A percentile compares a stretch with the other conserved stretches of the same genome.
Evolutionary conservation across 2,113 vertebrate species (phyloP).

Genomic region (Onychostruthus taczanowskii): DNA sequence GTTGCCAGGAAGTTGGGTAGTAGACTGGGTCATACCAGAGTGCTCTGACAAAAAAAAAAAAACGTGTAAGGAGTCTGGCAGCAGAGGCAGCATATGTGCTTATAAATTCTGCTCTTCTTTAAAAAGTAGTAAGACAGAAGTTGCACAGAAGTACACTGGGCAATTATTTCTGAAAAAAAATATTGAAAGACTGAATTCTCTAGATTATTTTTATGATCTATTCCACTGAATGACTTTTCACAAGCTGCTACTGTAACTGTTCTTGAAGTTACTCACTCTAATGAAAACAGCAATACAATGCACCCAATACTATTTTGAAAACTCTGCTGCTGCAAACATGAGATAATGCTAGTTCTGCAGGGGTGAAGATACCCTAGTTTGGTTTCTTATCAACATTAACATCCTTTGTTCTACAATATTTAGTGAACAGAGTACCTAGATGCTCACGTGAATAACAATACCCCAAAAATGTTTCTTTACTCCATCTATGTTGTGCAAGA

Average conservation of each 20-base stretch:
- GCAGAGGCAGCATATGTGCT: not conserved
- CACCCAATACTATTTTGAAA: not conserved
- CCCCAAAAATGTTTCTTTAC: not conserved
- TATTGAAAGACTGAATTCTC: not conserved
- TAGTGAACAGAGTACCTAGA: not conserved
- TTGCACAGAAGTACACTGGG: not conserved
- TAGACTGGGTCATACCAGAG: slow-evolving; percentile 93
- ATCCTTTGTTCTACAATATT: not conserved
- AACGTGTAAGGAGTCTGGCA: not conserved
- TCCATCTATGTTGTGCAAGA: not conserved
- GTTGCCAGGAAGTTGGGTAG: slow-evolving; percentile 94
- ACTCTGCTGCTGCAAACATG: not conserved
- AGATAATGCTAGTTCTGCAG: not conserved
- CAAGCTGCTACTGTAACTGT: not conserved
- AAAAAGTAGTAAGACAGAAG: not conserved
- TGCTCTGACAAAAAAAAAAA: slow-evolving; percentile 70
- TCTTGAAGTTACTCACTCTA: not conserved
- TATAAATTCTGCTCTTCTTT: not conserved
- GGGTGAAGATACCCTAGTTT: not conserved
- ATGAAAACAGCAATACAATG: not conserved
- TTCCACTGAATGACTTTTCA: not conserved
- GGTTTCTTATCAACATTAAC: not conserved
- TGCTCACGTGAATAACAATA: not conserved
- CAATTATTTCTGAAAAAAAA: not conserved
- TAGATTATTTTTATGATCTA: not conserved